Conservation (phyloP, 92 coral and sea anemone genomes). For the Zoanthus sociatus region DNA sequence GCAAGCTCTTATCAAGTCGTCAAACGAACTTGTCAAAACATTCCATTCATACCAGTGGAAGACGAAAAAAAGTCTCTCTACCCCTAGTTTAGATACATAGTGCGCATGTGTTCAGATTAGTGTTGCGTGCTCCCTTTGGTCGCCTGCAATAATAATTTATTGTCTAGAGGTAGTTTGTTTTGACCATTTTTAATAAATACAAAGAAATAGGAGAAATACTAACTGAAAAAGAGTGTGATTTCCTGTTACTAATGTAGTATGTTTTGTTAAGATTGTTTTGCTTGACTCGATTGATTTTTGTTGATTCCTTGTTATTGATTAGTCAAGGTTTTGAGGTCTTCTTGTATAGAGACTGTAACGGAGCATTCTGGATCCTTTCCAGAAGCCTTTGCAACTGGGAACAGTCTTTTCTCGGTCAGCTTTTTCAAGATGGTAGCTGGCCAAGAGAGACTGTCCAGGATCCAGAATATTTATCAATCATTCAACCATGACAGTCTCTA, state of each 20-base stretch:
- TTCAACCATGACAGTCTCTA: constrained; percentile 10
- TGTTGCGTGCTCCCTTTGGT: too few species aligned
- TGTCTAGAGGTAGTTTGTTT: background rate
- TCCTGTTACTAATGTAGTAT: constrained; percentile 22
- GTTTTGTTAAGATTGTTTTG: constrained; percentile 17
- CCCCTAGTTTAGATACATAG: too few species aligned
- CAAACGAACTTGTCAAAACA: too few species aligned
- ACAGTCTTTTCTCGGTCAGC: constrained; percentile 12
- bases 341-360: constrained; percentile 21
- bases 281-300: constrained; percentile 16
- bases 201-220: constrained; percentile 23
- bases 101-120: too few species aligned
- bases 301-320: constrained; percentile 16
- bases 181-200: constrained; percentile 14
- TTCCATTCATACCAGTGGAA: too few species aligned
- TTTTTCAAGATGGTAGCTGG: constrained; percentile 13
- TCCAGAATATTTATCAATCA: constrained; percentile 17
- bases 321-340: constrained; percentile 26
- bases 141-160: background rate
- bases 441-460: constrained; percentile 29
- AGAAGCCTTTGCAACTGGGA: constrained; percentile 25
- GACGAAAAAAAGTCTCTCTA: too few species aligned
- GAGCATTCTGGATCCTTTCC: constrained; percentile 16
- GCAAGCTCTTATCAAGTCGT: too few species aligned
- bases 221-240: constrained; percentile 28